A percentile compares a stretch with the other conserved stretches of the same genome.
Conservation (phyloP, 2,888 invertebrate species). For the Griposia aprilina region DNA sequence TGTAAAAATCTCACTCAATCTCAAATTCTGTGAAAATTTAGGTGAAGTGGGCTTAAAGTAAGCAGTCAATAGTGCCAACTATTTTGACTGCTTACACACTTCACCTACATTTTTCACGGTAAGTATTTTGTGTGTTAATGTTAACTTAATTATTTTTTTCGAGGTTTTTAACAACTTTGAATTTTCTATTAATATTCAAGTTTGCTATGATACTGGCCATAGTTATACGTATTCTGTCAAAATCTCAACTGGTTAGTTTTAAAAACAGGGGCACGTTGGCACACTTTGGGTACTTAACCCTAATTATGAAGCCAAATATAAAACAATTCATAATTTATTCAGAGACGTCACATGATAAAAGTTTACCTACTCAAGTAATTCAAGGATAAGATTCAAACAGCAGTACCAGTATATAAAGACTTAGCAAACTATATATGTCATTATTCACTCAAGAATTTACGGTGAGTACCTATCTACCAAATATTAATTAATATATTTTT, state of each 20-base stretch:
- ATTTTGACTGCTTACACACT: no score
- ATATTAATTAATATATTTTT: conserved; percentile 16
- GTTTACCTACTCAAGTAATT: conserved; percentile 12
- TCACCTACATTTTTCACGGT: no score
- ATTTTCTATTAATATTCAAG: not conserved
- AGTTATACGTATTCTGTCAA: not conserved
- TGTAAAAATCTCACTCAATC: no score
- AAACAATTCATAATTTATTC: conserved; percentile 33
- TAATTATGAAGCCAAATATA: conserved; percentile 23
- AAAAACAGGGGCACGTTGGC: no score
- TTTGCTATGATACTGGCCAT: not conserved
- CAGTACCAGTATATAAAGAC: conserved; percentile 59
- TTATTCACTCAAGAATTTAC: conserved; percentile 38
- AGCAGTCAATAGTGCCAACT: no score
- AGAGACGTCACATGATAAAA: conserved; percentile 12
- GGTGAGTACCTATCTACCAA: conserved; percentile 44
- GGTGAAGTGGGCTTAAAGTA: no score
- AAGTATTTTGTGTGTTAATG: no score
- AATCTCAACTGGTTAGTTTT: not conserved
- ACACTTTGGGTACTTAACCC: not conserved
- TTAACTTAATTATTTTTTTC: not conserved
- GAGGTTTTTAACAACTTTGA: not conserved
- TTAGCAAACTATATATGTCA: not conserved
- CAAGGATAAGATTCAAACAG: conserved; percentile 45
- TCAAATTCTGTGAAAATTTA: no score